These are phyloP conservation scores for Stomorhina lunata DNA, from an alignment of 2,888 invertebrate species.

Conservation along the genomic window DNA sequence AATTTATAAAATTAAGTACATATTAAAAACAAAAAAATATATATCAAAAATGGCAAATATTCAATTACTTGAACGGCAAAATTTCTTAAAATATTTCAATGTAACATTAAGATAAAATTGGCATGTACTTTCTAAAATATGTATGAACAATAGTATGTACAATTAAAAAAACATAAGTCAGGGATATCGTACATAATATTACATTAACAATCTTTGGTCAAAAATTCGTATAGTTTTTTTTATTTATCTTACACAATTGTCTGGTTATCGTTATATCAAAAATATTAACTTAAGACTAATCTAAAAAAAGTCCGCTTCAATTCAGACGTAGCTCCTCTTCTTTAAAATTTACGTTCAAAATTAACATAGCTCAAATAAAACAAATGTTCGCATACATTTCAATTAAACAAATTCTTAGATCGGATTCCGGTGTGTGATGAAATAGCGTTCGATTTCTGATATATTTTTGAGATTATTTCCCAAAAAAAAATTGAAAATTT, in stretches of 20 bases:
- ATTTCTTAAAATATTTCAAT: not conserved
- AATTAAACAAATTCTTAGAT: no score
- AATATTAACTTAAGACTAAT: slow-evolving; percentile 24
- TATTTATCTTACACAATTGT: slow-evolving; percentile 31
- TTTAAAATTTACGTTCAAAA: no score
- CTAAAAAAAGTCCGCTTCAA: no score
- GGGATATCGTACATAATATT: slow-evolving; percentile 21
- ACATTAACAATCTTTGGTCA: slow-evolving; percentile 73
- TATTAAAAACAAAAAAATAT: not conserved
- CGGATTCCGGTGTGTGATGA: no score
- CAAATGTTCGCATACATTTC: no score
- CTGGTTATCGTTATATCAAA: not conserved
- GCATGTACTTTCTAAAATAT: no score
- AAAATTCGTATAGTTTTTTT: slow-evolving; percentile 67
- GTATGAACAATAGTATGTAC: not conserved
- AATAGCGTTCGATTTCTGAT: no score
- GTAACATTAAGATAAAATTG: no score
- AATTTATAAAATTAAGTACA: slow-evolving; percentile 8
- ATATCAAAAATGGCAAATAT: slow-evolving; percentile 1
- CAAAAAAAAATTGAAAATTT: no score
- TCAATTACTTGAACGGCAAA: not conserved
- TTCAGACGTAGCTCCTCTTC: no score
- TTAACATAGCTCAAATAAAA: no score
- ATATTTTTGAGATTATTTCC: no score
- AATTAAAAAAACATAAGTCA: slow-evolving; percentile 12